A percentile compares a stretch with the other conserved stretches of the same genome.
phyloP scores from a whole-genome alignment of 2,888 invertebrate genomes.

The Euproctis similis region DNA sequence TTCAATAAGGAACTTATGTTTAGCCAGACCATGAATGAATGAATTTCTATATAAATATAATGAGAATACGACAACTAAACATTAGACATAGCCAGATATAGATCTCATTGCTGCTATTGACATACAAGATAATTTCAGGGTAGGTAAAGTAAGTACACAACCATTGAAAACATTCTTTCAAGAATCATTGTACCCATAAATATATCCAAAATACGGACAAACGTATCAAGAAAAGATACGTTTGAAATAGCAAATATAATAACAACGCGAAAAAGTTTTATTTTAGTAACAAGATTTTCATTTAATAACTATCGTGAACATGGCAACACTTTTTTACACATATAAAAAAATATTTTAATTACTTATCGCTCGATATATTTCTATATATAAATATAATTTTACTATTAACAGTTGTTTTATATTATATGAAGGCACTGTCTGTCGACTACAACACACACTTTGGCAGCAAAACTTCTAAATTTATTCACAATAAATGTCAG shows the following conservation, averaged over 20 bases:
- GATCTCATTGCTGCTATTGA: conserved; percentile 29
- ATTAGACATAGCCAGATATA: conserved; percentile 31
- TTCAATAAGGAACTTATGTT: conserved; percentile 68
- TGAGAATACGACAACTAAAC: conserved; percentile 34
- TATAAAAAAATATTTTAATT: conserved; percentile 66
- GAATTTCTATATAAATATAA: conserved; percentile 41
- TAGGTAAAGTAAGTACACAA: conserved; percentile 67
- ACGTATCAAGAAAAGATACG: conserved; percentile 23
- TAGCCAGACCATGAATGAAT: conserved; percentile 59
- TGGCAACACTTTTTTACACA: conserved; percentile 72
- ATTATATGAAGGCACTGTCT: conserved; percentile 70
- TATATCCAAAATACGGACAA: conserved; percentile 13
- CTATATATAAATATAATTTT: conserved; percentile 67
- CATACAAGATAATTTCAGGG: conserved; percentile 28
- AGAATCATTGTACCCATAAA: conserved; percentile 37
- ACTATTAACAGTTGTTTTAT: conserved; percentile 61
- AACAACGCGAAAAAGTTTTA: conserved; percentile 24
- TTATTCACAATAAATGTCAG: conserved; percentile 44
- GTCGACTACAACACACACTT: conserved; percentile 77
- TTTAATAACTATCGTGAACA: conserved; percentile 66
- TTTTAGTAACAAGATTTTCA: conserved; percentile 44
- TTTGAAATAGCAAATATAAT: conserved; percentile 16
- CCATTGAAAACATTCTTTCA: conserved; percentile 52
- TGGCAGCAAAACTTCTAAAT: conserved; percentile 69
- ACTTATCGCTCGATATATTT: conserved; percentile 64